phyloP scores from a whole-genome alignment of 2,113 vertebrate genomes.

The Capreolus pygargus region DNA sequence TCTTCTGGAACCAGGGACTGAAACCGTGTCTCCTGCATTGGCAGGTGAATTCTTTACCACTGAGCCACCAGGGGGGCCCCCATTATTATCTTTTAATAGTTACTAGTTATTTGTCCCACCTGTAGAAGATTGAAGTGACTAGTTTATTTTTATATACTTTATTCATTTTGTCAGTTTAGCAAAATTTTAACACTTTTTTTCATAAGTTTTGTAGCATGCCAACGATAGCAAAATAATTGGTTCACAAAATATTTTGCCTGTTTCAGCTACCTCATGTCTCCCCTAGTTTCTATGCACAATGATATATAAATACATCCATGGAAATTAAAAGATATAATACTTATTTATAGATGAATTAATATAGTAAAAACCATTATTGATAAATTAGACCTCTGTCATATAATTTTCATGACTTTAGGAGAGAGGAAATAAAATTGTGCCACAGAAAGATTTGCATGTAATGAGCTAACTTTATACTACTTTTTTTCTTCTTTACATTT shows the following conservation, averaged over 20 bases:
- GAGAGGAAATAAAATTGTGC: slow-evolving; percentile 6
- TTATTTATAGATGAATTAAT: neutral
- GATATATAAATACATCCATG: neutral
- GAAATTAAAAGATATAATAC: neutral
- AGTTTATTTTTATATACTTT: slow-evolving; percentile 11
- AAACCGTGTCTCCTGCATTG: neutral
- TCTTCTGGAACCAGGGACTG: neutral
- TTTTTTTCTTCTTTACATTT: slow-evolving; percentile 36
- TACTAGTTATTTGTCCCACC: neutral
- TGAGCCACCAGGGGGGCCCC: neutral
- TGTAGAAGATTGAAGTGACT: neutral
- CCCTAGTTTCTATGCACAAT: neutral
- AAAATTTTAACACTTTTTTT: neutral
- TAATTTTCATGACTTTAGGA: neutral
- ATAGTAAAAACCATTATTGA: neutral
- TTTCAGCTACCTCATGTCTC: neutral
- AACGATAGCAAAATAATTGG: neutral
- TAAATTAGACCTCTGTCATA: neutral
- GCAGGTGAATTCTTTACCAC: neutral
- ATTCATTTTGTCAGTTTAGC: neutral
- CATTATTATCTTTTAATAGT: neutral
- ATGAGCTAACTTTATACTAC: neutral
- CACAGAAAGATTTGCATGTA: neutral
- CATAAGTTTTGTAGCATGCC: neutral
- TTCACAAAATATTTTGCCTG: neutral